A percentile compares a stretch with the other conserved stretches of the same genome.
Conservation (phyloP, 2,113 vertebrate genomes). For the Nesogale talazaci region DNA sequence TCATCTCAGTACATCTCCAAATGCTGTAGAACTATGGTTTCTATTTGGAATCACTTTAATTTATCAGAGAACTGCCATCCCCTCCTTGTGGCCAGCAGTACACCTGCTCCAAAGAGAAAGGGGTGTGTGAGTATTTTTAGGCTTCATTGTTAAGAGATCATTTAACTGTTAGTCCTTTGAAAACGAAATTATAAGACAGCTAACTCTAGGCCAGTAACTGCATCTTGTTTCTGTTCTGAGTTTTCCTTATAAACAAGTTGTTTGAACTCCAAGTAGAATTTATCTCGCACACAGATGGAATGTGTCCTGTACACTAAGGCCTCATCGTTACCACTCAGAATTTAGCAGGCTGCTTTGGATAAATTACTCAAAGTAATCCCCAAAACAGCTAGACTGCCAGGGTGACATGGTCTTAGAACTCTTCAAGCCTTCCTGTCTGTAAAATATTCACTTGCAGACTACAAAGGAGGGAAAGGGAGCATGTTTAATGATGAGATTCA, state of each 20-base stretch:
- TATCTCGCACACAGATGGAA: slow-evolving; percentile 78
- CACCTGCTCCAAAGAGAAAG: slow-evolving; percentile 73
- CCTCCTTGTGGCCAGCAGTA: slow-evolving; percentile 42
- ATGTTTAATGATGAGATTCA: slow-evolving; percentile 85
- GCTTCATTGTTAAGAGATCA: slow-evolving; percentile 54
- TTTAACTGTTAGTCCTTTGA: slow-evolving; percentile 54
- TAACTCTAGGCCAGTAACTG: slow-evolving; percentile 69
- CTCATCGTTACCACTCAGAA: slow-evolving; percentile 83
- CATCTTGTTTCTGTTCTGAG: slow-evolving; percentile 54
- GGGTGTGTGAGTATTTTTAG: slow-evolving; percentile 16
- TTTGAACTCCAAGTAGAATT: slow-evolving; percentile 78
- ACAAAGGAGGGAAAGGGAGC: slow-evolving; percentile 81
- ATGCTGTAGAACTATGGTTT: slow-evolving; percentile 41
- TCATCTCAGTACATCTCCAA: slow-evolving; percentile 29
- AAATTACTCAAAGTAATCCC: slow-evolving; percentile 86
- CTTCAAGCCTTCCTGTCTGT: slow-evolving; percentile 82
- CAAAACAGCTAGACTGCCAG: slow-evolving; percentile 83
- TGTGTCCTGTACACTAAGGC: slow-evolving; percentile 74
- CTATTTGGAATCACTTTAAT: slow-evolving; percentile 48
- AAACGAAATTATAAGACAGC: slow-evolving; percentile 63
- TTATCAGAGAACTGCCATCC: slow-evolving; percentile 49
- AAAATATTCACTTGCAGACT: slow-evolving; percentile 87
- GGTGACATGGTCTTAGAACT: slow-evolving; percentile 83
- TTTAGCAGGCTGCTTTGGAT: slow-evolving; percentile 85
- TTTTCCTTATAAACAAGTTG: slow-evolving; percentile 79